These are phyloP conservation scores for Nebria brevicollis DNA, from an alignment of 2,888 invertebrate species.

Conservation along the genomic window DNA sequence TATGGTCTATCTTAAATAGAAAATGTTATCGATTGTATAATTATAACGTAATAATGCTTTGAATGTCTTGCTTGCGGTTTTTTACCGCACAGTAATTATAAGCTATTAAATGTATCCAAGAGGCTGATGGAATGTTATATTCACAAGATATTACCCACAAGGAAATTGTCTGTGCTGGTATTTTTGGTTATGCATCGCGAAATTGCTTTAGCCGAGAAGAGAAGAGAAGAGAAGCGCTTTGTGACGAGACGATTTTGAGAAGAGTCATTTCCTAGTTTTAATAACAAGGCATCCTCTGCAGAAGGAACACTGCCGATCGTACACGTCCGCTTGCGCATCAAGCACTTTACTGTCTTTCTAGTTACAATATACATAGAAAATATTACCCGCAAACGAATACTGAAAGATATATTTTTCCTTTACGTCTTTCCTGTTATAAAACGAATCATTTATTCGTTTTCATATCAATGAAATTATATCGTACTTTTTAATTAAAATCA, in stretches of 20 bases:
- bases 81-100: no score
- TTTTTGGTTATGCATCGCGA: conserved; percentile 40
- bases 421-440: conserved; percentile 34
- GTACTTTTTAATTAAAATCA: no score
- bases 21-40: no score
- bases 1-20: no score
- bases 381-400: conserved; percentile 4
- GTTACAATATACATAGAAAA: conserved; percentile 6
- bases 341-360: conserved; percentile 10
- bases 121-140: not conserved
- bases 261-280: conserved; percentile 47
- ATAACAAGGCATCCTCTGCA: conserved; percentile 44
- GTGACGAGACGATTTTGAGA: conserved; percentile 39
- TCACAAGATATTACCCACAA: conserved; percentile 6
- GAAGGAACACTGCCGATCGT: not conserved
- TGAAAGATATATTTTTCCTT: conserved; percentile 28
- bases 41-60: no score
- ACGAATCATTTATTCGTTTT: conserved; percentile 6
- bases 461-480: no score
- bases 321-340: conserved; percentile 10
- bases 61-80: no score
- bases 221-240: conserved; percentile 33
- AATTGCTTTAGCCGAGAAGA: conserved; percentile 35
- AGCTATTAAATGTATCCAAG: no score
- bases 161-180: conserved; percentile 26